Evolutionary conservation across 2,888 invertebrate genomes (phyloP).

Genomic region (Mechanitis mazaeus): DNA sequence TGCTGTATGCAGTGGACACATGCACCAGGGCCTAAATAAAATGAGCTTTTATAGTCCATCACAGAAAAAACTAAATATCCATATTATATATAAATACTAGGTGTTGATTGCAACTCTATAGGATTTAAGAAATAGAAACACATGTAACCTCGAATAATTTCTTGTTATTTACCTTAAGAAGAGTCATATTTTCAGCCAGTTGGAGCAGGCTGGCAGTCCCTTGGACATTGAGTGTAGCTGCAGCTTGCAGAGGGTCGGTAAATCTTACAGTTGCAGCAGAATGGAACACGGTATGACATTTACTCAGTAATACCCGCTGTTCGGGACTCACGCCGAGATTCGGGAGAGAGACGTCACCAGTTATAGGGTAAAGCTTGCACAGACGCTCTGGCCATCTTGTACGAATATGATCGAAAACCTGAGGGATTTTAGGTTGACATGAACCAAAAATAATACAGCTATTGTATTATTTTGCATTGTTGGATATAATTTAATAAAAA

Average conservation of each 20-base stretch:
- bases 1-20: constrained; percentile 97
- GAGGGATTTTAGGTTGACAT: constrained; percentile 4
- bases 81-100: no score
- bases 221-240: constrained; percentile 91
- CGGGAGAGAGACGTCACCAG: constrained; percentile 85
- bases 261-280: constrained; percentile 97
- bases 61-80: background rate
- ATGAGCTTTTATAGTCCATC: background rate
- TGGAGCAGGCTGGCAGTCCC: constrained; percentile 91
- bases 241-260: constrained; percentile 91
- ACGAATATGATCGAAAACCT: constrained; percentile 84
- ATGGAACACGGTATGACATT: constrained; percentile 93
- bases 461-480: no score
- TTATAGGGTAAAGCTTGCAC: constrained; percentile 81
- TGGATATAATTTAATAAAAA: no score
- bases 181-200: constrained; percentile 87
- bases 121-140: no score
- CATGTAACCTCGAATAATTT: background rate
- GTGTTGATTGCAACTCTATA: no score
- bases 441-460: no score
- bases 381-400: constrained; percentile 79
- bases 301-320: constrained; percentile 79
- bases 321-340: constrained; percentile 82
- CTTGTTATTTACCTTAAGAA: constrained; percentile 76
- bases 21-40: constrained; percentile 85